Evolutionary conservation across 2,113 vertebrate genomes (phyloP), one percentile per base, ranked within the genome.

Genomic region (Colinus virginianus): DNA sequence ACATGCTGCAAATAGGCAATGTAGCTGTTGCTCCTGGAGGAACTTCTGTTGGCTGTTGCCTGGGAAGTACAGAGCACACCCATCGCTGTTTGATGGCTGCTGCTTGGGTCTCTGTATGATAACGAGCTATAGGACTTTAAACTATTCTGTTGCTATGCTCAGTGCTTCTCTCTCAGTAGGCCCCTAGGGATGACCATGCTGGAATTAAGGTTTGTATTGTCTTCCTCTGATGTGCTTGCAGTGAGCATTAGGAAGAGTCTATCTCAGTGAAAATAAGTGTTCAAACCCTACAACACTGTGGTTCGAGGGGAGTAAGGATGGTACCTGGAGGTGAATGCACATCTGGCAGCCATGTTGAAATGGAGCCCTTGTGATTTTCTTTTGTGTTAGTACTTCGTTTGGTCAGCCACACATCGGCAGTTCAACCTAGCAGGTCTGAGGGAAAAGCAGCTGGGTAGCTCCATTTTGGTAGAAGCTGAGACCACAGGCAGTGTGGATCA

Each of bases 1-100:
- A 66, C 16, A 53, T 96, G 84, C 74, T 46, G 40, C 62, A 88
- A 75, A 79, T 74, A 82, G 82, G 75, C 53, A 86, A 82, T 81
- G 77, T 68, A 88, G 77, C 94, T 95, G 77, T 80, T 36, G 13
- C 66, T 90, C 51, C 66, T 80, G 72, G 83, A 43, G 48, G 18
- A 56, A 14, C 74, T 40, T 40, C 40, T 92, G 76, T 63, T 69
- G 40, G 55, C 79, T 80, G 85, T 68, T 90, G 79, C 45, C 51
- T 46, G 51, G 69, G 61, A 28, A 63, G 61, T 83, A 43, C 69
- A 78, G 74, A 74, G 61, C 15, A 7, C 40, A 13, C 40, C 30
- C 81, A 18, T 56, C 30, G 70, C 8, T 87, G 32, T 51, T 38
- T 84, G 34, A 13, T 55, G 51, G 25, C 55, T 92, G 61, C 18